Evolutionary conservation across 2,888 invertebrate species (phyloP).

Genomic region (Portevinia maculata): DNA sequence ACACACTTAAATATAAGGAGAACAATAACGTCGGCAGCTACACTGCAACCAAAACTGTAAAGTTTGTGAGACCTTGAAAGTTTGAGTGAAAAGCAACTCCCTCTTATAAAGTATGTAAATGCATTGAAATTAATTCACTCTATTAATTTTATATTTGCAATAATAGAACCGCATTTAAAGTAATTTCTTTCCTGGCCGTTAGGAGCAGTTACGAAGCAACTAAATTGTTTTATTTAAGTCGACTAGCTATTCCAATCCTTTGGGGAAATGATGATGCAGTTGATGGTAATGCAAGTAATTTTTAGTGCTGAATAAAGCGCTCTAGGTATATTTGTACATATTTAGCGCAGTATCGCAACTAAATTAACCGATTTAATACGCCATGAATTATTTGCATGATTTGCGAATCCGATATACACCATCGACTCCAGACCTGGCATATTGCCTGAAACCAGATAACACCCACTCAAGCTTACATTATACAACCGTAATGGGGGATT

Average conservation of each 20-base stretch:
- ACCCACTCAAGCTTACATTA: conserved; percentile 21
- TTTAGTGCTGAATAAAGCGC: conserved; percentile 47
- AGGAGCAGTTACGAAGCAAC: conserved; percentile 33
- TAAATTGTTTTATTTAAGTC: conserved; percentile 37
- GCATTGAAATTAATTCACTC: background rate
- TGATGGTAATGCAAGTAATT: conserved; percentile 64
- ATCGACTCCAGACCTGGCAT: background rate
- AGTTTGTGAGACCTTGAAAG: too few relatives aligned
- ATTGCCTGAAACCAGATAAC: conserved; percentile 29
- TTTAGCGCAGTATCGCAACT: background rate
- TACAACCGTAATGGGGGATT: conserved; percentile 65
- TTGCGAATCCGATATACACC: conserved; percentile 43
- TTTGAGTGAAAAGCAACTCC: too few relatives aligned
- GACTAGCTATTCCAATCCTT: conserved; percentile 35
- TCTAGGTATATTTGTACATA: conserved; percentile 15
- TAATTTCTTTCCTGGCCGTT: conserved; percentile 27
- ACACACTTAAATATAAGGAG: too few relatives aligned
- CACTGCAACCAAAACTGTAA: too few relatives aligned
- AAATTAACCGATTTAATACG: conserved; percentile 65
- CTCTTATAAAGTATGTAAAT: conserved; percentile 4
- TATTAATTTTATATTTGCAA: conserved; percentile 33
- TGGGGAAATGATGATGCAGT: conserved; percentile 46
- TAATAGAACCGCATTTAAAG: conserved; percentile 66
- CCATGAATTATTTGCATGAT: conserved; percentile 59
- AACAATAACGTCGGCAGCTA: too few relatives aligned